Conservation (phyloP, 2,888 invertebrate genomes). For the Phyllotreta striolata region DNA sequence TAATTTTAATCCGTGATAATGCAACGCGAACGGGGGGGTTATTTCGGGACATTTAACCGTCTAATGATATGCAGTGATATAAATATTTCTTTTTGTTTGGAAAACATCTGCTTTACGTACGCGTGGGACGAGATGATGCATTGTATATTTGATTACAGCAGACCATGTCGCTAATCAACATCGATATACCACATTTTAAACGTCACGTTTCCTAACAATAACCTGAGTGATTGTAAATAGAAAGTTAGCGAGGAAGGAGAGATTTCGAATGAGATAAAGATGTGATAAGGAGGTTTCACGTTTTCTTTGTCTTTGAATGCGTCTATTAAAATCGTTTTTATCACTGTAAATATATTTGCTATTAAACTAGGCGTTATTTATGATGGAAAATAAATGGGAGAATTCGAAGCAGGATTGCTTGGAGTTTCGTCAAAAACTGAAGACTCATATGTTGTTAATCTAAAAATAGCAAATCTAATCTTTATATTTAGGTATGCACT, state of each 20-base stretch:
- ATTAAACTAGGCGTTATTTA: no score
- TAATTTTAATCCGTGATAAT: conserved; percentile 44
- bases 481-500: no score
- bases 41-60: conserved; percentile 49
- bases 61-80: conserved; percentile 51
- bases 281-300: conserved; percentile 44
- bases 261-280: conserved; percentile 42
- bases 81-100: conserved; percentile 55
- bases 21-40: conserved; percentile 44
- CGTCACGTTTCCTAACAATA: conserved; percentile 16
- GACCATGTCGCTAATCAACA: conserved; percentile 43
- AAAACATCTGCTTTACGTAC: conserved; percentile 50
- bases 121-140: conserved; percentile 51
- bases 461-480: no score
- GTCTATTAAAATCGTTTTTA: no score
- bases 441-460: no score
- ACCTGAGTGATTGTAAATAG: conserved; percentile 51
- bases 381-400: no score
- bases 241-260: conserved; percentile 58
- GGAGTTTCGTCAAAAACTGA: no score
- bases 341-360: no score
- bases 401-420: no score
- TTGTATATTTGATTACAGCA: conserved; percentile 56
- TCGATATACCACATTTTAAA: conserved; percentile 17
- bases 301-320: conserved; percentile 26